phyloP scores from a whole-genome alignment of 2,113 vertebrate genomes.

The Donacobius atricapilla region DNA sequence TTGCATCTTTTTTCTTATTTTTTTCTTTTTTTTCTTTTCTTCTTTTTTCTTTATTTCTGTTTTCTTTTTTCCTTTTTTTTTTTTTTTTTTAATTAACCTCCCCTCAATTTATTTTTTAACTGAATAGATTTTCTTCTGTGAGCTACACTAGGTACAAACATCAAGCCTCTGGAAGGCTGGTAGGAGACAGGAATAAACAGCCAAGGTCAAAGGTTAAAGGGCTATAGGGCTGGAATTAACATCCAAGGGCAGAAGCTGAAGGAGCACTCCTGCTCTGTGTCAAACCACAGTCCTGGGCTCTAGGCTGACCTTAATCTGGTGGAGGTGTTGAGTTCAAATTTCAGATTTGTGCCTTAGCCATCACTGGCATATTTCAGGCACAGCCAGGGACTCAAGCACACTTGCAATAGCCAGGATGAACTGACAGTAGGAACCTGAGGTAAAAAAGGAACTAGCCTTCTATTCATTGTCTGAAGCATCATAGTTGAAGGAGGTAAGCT shows the following conservation, averaged over 20 bases:
- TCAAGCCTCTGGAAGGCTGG: neutral
- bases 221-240: neutral
- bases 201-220: neutral
- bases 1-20: rapidly evolving
- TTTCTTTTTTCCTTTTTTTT: neutral
- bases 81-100: neutral
- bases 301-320: neutral
- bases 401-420: neutral
- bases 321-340: neutral
- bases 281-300: neutral
- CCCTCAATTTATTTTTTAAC: neutral
- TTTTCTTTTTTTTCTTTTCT: rapidly evolving
- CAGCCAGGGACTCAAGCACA: neutral
- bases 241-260: neutral
- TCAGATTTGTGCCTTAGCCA: neutral
- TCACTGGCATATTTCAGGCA: neutral
- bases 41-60: no score
- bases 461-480: neutral
- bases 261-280: neutral
- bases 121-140: neutral
- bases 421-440: neutral
- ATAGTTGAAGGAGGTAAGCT: neutral
- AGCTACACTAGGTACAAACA: neutral
- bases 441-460: neutral
- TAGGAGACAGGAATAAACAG: neutral